A percentile compares a stretch with the other conserved stretches of the same genome.
Evolutionary conservation across 1,140 invertebrate species (phyloP).

Genomic region (Episyrphus balteatus): DNA sequence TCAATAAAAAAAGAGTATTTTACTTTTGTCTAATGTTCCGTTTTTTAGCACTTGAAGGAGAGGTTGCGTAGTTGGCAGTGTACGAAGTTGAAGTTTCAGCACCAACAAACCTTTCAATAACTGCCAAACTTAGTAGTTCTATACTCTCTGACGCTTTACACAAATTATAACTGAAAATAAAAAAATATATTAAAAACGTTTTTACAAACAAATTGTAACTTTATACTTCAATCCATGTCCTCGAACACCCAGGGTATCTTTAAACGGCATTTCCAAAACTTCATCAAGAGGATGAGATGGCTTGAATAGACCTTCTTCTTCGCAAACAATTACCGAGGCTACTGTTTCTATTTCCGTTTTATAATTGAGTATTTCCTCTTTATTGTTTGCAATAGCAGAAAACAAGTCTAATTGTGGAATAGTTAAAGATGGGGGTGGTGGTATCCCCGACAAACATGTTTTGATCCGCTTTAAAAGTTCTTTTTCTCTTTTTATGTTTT

Average conservation of each 20-base stretch:
- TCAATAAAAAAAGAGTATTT: constrained; percentile 2
- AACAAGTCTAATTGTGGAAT: constrained; percentile 38
- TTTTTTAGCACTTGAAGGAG: constrained; percentile 43
- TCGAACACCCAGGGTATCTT: constrained; percentile 38
- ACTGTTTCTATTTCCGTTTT: constrained; percentile 3
- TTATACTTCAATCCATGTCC: constrained; percentile 45
- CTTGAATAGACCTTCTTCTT: constrained; percentile 13
- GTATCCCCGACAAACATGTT: constrained; percentile 40
- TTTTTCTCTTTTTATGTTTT: constrained; percentile 25
- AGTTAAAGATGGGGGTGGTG: constrained; percentile 52
- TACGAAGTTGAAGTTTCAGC: constrained; percentile 51
- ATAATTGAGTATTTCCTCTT: constrained; percentile 33
- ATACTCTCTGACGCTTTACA: constrained; percentile 47
- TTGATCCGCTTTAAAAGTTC: constrained; percentile 27
- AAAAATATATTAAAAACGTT: not conserved
- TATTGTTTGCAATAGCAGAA: constrained; percentile 39
- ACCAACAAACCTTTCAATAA: constrained; percentile 48
- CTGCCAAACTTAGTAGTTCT: constrained; percentile 45
- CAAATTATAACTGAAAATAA: constrained; percentile 43
- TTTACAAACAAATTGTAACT: not conserved
- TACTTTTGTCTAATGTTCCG: constrained; percentile 37
- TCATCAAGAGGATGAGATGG: constrained; percentile 29
- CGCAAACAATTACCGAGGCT: not conserved
- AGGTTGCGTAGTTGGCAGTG: constrained; percentile 26
- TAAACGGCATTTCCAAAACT: constrained; percentile 35